phyloP scores from a whole-genome alignment of 2,113 vertebrate genomes.

The Porphyrio hochstetteri region DNA sequence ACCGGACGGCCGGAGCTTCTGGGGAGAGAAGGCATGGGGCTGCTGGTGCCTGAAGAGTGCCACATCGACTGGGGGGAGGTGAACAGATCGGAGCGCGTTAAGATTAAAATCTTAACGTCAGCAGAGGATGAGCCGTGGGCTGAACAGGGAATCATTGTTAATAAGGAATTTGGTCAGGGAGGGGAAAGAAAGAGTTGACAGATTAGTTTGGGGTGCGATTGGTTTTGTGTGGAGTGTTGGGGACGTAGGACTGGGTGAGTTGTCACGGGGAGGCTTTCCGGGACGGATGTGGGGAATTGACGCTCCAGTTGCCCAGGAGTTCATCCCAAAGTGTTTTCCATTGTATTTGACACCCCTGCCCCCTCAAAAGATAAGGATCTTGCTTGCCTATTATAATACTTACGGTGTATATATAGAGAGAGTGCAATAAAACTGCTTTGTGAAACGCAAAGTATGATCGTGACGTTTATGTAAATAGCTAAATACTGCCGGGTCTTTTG shows the following conservation, averaged over 20 bases:
- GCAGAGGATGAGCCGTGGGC: neutral
- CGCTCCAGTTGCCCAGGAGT: neutral
- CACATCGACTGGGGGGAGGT: neutral
- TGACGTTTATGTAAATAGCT: neutral
- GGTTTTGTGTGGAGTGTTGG: neutral
- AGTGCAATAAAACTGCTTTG: neutral
- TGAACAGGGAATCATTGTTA: neutral
- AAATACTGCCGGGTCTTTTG: neutral
- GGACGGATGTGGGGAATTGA: neutral
- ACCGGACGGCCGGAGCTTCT: neutral
- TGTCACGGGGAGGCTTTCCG: fast-evolving
- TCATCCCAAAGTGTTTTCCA: neutral
- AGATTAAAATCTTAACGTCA: neutral
- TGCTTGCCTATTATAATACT: neutral
- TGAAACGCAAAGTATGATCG: neutral
- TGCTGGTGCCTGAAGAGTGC: neutral
- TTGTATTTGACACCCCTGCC: neutral
- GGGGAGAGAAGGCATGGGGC: neutral
- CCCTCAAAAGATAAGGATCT: fast-evolving
- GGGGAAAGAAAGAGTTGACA: neutral
- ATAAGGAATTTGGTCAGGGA: neutral
- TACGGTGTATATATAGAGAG: neutral
- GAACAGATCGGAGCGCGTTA: fast-evolving
- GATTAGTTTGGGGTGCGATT: neutral
- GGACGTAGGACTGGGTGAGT: neutral